Conservation (phyloP, 2,888 invertebrate species). For the Aleiodes testaceus region DNA sequence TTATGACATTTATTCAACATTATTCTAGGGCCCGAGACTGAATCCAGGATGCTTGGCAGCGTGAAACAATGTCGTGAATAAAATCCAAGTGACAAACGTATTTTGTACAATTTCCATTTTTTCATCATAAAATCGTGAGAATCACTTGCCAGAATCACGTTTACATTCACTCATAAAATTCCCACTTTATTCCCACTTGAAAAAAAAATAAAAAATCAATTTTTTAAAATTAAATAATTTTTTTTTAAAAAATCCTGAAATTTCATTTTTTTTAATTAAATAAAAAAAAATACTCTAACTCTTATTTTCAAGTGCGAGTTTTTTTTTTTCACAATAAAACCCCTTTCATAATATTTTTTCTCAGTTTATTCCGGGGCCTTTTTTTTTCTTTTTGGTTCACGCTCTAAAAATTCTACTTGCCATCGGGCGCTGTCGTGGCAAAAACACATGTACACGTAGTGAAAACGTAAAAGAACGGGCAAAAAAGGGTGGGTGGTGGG, state of each 20-base stretch:
- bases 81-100: constrained; percentile 17
- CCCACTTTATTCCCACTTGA: too few relatives aligned
- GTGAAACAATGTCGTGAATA: constrained; percentile 22
- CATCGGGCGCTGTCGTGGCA: not conserved
- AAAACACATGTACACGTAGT: constrained; percentile 23
- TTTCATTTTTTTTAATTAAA: too few relatives aligned
- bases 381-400: constrained; percentile 30
- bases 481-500: not conserved
- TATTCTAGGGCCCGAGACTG: not conserved
- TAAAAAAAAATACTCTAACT: too few relatives aligned
- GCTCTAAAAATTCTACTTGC: constrained; percentile 39
- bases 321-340: not conserved
- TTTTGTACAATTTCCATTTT: not conserved
- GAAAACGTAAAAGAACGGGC: not conserved
- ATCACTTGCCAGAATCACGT: constrained; percentile 21
- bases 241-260: too few relatives aligned
- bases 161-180: constrained; percentile 13
- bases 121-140: constrained; percentile 7
- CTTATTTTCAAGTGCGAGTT: constrained; percentile 6
- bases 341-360: not conserved
- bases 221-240: too few relatives aligned
- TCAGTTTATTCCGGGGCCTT: constrained; percentile 3
- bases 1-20: constrained; percentile 5
- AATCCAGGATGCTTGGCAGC: constrained; percentile 14
- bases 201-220: too few relatives aligned